Conservation (phyloP, 2,113 vertebrate genomes). For the Trogon surrucura region DNA sequence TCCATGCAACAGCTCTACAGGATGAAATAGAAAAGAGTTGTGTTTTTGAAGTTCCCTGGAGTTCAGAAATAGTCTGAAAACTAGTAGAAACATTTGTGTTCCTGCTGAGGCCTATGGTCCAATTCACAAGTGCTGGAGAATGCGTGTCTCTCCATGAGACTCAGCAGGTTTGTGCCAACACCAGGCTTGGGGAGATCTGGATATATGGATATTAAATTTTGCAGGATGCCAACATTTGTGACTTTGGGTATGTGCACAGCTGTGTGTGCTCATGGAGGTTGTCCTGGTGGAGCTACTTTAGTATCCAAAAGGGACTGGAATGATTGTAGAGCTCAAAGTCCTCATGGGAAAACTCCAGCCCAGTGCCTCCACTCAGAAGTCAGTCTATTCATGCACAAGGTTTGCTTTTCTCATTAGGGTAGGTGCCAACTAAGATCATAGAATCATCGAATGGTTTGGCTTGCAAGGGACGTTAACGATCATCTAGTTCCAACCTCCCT, state of each 20-base stretch:
- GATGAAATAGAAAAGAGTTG: neutral
- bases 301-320: neutral
- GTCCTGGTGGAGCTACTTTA: neutral
- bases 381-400: neutral
- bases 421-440: neutral
- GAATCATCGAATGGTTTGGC: too few relatives aligned
- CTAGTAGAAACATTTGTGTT: neutral
- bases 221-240: fast-evolving
- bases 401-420: neutral
- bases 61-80: conserved; percentile 3
- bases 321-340: neutral
- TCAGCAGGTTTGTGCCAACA: neutral
- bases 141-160: neutral
- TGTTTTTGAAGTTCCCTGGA: neutral
- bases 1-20: neutral
- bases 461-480: too few relatives aligned
- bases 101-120: neutral
- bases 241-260: neutral
- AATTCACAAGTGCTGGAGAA: neutral
- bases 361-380: neutral
- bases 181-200: fast-evolving
- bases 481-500: too few relatives aligned
- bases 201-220: neutral
- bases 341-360: neutral
- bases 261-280: neutral